Base-by-base conservation (phyloP, 1,140 invertebrate species). In the Halesus radiatus region DNA sequence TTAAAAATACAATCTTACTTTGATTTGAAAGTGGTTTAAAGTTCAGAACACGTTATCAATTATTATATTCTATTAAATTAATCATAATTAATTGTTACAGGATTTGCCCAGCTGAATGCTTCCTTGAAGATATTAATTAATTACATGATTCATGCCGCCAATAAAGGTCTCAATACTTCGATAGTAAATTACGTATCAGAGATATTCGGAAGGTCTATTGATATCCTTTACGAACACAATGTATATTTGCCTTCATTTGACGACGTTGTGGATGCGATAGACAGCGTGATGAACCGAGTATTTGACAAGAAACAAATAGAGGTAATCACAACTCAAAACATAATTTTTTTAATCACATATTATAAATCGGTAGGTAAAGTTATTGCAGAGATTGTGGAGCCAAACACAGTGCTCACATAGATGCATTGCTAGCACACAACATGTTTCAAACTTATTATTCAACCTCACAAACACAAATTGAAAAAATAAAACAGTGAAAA, bases 161-260 rank as follows among this genome's bases (percentile, higher is more conserved):
- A 76, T 16, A 74, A 80, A 26, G n/a, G n/a, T 70, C 16, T 26
- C 15, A 32, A 62, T 13, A 54, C n/a, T 79, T 76, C 50, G n/a
- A 76, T 77, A 32, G 29, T 78, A 8, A 54, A 66, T 45, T 78
- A 79, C 22, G 53, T 83, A 60, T 80, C 81, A 50, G 45, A 83
- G n/a, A 45, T 80, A n/a, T 16, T 80, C n/a, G 72, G 79, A 37
- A 78, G 52, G 73, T 18, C 64, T 26, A 58, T 80, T 10, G 79
- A 81, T 54, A 78, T 80, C 26, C 52, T 81, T 15, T 79, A 72
- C 68, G 50, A 80, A 16, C 66, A 75, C 2, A 78, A 80, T 78
- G 56, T 83, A 62, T 64, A 58, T 20, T 52, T 80, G n/a, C 66
- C 78, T 8, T 60, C 74, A 20, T 70, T 82, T 74, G 77, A 77